Base-by-base conservation (phyloP, 2,797 vertebrate genomes). In the Orestias chungarensis region DNA sequence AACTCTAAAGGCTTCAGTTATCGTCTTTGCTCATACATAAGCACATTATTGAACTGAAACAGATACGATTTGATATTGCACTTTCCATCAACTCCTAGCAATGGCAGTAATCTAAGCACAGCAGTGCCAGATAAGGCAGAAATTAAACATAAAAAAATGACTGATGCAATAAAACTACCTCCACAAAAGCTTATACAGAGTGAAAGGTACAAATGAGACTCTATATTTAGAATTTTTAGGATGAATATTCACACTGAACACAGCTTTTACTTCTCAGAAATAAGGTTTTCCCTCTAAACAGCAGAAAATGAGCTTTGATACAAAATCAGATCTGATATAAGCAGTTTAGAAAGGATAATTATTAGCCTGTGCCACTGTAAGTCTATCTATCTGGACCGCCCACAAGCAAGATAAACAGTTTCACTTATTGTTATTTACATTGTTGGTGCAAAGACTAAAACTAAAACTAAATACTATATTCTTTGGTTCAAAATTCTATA, bases 401-500 rank as follows among this genome's bases (percentile, higher is more conserved):
- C 23, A n/a, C 31, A 61, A 54, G 69, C 78, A 71, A 65, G 23
- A 43, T 68, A 29, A 82, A 70, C 75, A 69, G 75, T 75, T 75
- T n/a, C 72, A 68, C 61, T 79, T 44, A 11, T 61, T 75, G n/a
- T 76, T 89, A 89, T 91, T 78, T 91, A 88, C 84, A 87, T 20
- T 23, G 64, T 66, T 70, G 68, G 75, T 88, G 86, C 88, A 90
- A 91, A 82, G 70, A 71, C 64, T 71, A 40, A 88, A 84, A 71
- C 64, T 71, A 40, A 88, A 84, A 86, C 49, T 70, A 82, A 88
- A 83, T 79, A 1, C 75, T 84, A 79, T 74, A 46, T 81, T 94
- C 91, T 94, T 94, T 94, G 92, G 91, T 91, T 90, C 57, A 90
- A 91, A 92, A 88, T 84, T 7, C 81, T 89, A 88, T 15, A 83